Evolutionary conservation across 2,797 vertebrate species (phyloP).

Genomic region (Pogonophryne albipinna): DNA sequence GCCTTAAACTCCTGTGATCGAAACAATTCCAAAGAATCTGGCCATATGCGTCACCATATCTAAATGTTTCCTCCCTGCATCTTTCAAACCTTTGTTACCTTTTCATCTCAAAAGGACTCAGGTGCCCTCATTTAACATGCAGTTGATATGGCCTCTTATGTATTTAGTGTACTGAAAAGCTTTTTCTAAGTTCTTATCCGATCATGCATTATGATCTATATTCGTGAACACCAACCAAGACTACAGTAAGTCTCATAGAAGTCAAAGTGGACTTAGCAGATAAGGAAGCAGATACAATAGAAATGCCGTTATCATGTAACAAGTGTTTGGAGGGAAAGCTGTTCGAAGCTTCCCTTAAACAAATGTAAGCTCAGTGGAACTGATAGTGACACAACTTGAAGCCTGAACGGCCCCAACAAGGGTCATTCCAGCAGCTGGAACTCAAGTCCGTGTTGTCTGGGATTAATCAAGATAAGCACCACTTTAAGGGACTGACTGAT

Average conservation of each 20-base stretch:
- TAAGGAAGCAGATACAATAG: conserved; percentile 9
- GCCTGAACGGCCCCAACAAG: conserved; percentile 26
- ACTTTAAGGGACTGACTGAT: conserved; percentile 47
- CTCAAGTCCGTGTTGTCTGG: conserved; percentile 41
- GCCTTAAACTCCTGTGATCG: too few species aligned
- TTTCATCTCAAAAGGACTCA: conserved; percentile 4
- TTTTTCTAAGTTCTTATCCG: background rate
- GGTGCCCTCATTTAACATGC: background rate
- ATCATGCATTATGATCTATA: background rate
- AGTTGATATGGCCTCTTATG: background rate
- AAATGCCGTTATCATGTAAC: background rate
- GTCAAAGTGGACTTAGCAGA: conserved; percentile 2
- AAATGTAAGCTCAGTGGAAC: conserved; percentile 18
- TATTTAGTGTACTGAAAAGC: background rate
- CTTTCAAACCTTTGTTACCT: background rate
- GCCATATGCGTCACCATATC: too few species aligned
- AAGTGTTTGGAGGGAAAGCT: background rate
- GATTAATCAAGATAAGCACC: conserved; percentile 47
- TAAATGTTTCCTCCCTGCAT: background rate
- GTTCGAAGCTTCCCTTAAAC: background rate
- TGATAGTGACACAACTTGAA: conserved; percentile 31
- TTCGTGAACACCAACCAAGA: background rate
- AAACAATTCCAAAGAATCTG: too few species aligned
- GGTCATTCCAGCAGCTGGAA: conserved; percentile 47
- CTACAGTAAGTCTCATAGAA: background rate